Evolutionary conservation across 2,888 invertebrate genomes (phyloP), one percentile per base, ranked within the genome.

Genomic region (Lepidonotus clava): DNA sequence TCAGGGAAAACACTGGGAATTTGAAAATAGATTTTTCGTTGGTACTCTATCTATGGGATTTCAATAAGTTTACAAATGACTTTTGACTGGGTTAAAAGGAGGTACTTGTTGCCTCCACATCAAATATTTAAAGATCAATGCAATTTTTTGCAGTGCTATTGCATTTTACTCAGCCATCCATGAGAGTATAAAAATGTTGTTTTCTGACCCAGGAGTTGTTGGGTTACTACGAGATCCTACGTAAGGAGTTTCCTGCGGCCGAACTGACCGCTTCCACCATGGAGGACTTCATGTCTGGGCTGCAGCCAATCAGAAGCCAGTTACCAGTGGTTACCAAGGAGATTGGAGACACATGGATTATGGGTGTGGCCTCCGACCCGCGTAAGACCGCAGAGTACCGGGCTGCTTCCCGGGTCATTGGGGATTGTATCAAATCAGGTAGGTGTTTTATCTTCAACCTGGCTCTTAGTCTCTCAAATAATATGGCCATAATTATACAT

Each of bases 271-370:
- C 92, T 0, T 92, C 92, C 4, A 91, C 91, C 14, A 90, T 93
- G 87, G 93, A 93, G 87, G 88, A 89, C 36, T 93, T 90, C 88
- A 89, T 91, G 34, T 71, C 34, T 36, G 86, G 85, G n/a, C 77
- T 87, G 61, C 38, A 76, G 38, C 40, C 86, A 24, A 61, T 77
- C 21, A 85, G 51, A 80, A 61, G 41, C 24, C 84, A 71, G 32
- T 83, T 89, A 11, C 88, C 88, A 18, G 76, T 86, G 36, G 34
- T 89, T 11, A 84, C 85, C 28, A 56, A 84, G 53, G 89, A 89
- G 53, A 77, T 93, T 32, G 93, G 93, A 5, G 93, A 93, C 88
- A 93, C 92, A 0, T 93, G 93, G 93, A 92, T 93, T 28, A 91
- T 91, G 87, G 93, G 93, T 38, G 90, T 92, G 51, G 90, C 92